These are phyloP conservation scores for Andrena hattorfiana DNA, from an alignment of 2,888 invertebrate genomes.

Conservation along the genomic window DNA sequence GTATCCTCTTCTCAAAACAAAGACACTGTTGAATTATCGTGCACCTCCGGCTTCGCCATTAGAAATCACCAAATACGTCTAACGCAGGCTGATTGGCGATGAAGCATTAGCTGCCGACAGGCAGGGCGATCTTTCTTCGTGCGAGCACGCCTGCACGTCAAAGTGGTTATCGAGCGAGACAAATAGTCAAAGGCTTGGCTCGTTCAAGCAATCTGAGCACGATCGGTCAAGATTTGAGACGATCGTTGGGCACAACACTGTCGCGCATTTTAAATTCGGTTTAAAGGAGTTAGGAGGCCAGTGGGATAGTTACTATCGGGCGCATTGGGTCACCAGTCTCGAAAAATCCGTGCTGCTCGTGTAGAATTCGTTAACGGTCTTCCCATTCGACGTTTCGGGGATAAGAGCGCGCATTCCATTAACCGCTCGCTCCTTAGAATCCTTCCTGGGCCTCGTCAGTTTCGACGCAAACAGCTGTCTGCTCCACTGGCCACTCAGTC, in stretches of 20 bases:
- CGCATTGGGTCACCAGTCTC: conserved; percentile 80
- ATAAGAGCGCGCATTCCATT: conserved; percentile 22
- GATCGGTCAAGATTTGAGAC: conserved; percentile 53
- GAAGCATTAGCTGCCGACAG: neutral
- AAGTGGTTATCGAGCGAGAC: conserved; percentile 2
- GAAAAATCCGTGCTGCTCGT: conserved; percentile 68
- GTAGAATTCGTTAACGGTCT: conserved; percentile 76
- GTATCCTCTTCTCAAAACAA: neutral
- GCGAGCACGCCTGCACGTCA: neutral
- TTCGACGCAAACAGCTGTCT: neutral
- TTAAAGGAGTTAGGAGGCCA: conserved; percentile 77
- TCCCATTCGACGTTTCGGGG: conserved; percentile 42
- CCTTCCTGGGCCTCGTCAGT: neutral
- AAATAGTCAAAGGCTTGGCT: neutral
- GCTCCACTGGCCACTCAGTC: no score
- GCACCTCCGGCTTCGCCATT: neutral
- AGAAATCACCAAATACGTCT: neutral
- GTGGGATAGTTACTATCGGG: conserved; percentile 74
- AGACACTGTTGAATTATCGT: neutral
- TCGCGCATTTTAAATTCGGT: conserved; percentile 70
- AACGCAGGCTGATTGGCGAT: neutral
- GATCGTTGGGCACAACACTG: conserved; percentile 34
- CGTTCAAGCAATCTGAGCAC: conserved; percentile 53
- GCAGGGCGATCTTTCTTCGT: neutral
- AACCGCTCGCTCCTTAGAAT: neutral